phyloP scores from a whole-genome alignment of 2,797 vertebrate genomes.

The Mormyrops attenuatus region DNA sequence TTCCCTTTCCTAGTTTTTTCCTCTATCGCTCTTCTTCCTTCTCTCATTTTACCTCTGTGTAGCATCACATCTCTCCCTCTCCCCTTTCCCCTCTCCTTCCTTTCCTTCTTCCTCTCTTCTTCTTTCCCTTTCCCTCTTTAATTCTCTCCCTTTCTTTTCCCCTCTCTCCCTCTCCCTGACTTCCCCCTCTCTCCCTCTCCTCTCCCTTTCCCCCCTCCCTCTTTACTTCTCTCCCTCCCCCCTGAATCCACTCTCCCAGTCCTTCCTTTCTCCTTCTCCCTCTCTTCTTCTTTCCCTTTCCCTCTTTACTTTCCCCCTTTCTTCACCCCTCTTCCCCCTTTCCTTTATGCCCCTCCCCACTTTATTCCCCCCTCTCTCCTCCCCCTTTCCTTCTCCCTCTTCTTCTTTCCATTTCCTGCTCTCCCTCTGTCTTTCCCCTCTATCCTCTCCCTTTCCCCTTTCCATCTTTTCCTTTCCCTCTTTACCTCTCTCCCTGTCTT shows the following conservation, averaged over 20 bases:
- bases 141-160: too few species aligned
- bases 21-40: constrained; percentile 28
- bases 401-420: too few species aligned
- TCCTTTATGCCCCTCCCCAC: too few species aligned
- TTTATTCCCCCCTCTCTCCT: background rate
- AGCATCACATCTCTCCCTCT: background rate
- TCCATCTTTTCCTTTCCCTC: background rate
- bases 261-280: too few species aligned
- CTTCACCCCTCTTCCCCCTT: too few species aligned
- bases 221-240: too few species aligned
- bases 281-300: constrained; percentile 11
- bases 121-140: background rate
- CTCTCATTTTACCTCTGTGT: constrained; percentile 26
- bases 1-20: background rate
- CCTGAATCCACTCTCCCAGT: too few species aligned
- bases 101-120: background rate
- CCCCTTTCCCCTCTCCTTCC: background rate
- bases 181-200: too few species aligned
- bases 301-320: too few species aligned
- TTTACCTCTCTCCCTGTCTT: background rate
- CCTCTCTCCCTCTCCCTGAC: background rate
- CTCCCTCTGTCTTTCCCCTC: too few species aligned
- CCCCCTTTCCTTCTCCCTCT: background rate
- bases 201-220: background rate
- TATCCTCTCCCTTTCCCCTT: background rate